phyloP scores from a whole-genome alignment of 2,888 invertebrate species.

The Aphelenchoides bicaudatus region DNA sequence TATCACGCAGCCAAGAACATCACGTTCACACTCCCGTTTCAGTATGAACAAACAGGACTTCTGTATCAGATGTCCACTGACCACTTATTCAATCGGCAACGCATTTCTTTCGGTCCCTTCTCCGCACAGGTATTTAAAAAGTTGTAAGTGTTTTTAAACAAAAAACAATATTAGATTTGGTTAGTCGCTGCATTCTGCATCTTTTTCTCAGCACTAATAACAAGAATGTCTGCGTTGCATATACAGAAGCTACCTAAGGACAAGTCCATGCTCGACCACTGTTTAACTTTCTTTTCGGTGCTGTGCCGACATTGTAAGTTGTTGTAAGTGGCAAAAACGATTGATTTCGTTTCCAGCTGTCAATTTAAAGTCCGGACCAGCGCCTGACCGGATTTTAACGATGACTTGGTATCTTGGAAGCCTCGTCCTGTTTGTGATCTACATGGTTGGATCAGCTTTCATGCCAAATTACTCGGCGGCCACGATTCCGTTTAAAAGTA shows the following conservation, averaged over 20 bases:
- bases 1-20: slow-evolving; percentile 42
- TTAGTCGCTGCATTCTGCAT: background rate
- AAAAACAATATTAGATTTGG: slow-evolving; percentile 6
- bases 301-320: slow-evolving; percentile 8
- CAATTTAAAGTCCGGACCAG: background rate
- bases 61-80: slow-evolving; percentile 14
- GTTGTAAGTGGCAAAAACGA: background rate
- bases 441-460: slow-evolving; percentile 1
- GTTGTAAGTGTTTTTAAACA: background rate
- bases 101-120: slow-evolving; percentile 4
- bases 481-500: slow-evolving; percentile 5
- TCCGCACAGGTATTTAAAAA: background rate
- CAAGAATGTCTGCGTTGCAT: background rate
- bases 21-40: slow-evolving; percentile 59
- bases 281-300: slow-evolving; percentile 3
- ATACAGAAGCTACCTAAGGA: background rate
- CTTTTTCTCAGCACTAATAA: background rate
- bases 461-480: background rate
- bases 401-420: slow-evolving; percentile 4
- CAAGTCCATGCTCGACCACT: slow-evolving; percentile 6
- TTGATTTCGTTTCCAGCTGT: background rate
- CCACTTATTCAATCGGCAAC: slow-evolving; percentile 1
- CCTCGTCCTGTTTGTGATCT: slow-evolving; percentile 3
- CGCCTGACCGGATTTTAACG: background rate
- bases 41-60: slow-evolving; percentile 46